A percentile compares a stretch with the other conserved stretches of the same genome.
Conservation (phyloP, 2,113 vertebrate species). For the Struthidea cinerea region DNA sequence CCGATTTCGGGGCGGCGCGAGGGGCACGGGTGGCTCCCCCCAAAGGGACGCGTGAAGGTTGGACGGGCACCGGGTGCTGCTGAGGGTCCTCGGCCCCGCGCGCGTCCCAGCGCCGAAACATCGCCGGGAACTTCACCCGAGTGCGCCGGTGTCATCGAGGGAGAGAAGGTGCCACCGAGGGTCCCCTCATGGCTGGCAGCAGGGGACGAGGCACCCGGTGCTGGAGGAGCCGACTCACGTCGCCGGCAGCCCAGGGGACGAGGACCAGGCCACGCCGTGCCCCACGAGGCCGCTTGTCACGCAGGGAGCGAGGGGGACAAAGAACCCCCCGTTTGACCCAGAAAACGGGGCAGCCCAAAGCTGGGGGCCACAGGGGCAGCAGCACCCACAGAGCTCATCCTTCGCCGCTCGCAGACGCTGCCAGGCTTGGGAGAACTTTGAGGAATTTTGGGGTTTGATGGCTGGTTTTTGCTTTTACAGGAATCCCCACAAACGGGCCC, state of each 20-base stretch:
- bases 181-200: neutral
- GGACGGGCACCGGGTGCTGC: fast-evolving
- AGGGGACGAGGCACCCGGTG: neutral
- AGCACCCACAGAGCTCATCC: neutral
- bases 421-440: neutral
- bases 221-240: neutral
- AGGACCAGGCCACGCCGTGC: neutral
- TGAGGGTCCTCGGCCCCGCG: fast-evolving
- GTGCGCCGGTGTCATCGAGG: neutral
- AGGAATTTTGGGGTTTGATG: neutral
- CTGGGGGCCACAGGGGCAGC: neutral
- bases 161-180: neutral
- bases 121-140: neutral
- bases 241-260: fast-evolving
- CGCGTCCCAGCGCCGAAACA: fast-evolving
- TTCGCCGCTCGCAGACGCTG: neutral
- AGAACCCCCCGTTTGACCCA: neutral
- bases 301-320: neutral
- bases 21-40: neutral
- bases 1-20: neutral
- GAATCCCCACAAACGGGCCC: fast-evolving
- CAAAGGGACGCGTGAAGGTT: fast-evolving
- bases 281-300: neutral
- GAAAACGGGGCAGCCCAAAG: neutral
- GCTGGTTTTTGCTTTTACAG: neutral